Base-by-base conservation (phyloP, 2,888 invertebrate genomes). In the Lissonota sp. region DNA sequence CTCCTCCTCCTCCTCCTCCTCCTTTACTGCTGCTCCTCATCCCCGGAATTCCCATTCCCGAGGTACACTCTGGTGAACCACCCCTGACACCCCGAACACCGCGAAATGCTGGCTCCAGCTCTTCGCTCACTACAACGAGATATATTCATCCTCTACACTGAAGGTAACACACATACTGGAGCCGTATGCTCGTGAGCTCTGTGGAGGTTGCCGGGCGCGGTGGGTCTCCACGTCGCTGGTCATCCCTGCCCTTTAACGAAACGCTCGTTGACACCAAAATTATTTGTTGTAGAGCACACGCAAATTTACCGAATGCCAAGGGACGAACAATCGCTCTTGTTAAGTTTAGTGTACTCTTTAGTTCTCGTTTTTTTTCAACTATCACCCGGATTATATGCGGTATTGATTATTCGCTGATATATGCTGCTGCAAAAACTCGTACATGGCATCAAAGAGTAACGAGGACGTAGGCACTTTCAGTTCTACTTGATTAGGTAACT, bases 1-100 rank as follows among this genome's bases (percentile, higher is more conserved):
- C 67, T 71, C 26, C 53, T 70, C 66, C 57, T 75, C 46, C 63
- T 72, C 64, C 55, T 83, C 26, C 26, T 26, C 26, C 57, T 72
- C 77, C 74, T 77, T 58, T 57, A 64, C 51, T 5, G 37, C 57
- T 5, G 16, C 57, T 71, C 53, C 49, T 53, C 72, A 64, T 10
- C 40, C 75, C 67, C 67, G 60, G 53, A 57, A 64, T 53, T 76
- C 69, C 75, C 74, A 55, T 85, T 85, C 87, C 86, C 86, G 90
- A 86, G 90, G 91, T 91, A 89, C 88, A 89, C 91, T 90, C 88
- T 91, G 91, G 91, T 91, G 91, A 91, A 91, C 92, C 91, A 90
- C 88, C 92, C 91, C 91, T 89, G 89, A 92, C 91, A 91, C 92
- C 90, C 90, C 89, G 87, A 87, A 89, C 90, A 91, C 90, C 91